A percentile compares a stretch with the other conserved stretches of the same genome.
phyloP scores from a whole-genome alignment of 2,888 invertebrate genomes.

The Peribatodes rhomboidaria region DNA sequence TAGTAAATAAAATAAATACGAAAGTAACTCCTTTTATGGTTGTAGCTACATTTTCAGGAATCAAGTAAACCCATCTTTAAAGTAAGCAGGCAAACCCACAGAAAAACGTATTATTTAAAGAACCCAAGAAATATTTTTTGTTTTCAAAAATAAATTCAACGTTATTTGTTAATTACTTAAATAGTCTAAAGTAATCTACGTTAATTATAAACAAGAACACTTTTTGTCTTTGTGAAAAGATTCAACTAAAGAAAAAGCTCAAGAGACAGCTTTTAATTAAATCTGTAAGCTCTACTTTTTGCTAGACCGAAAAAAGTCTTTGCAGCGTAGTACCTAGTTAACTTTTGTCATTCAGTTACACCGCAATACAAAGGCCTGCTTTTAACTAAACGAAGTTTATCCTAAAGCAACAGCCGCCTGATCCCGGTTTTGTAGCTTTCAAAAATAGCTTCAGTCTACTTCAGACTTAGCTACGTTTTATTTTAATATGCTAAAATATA shows the following conservation, averaged over 20 bases:
- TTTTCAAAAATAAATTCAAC: too few species aligned
- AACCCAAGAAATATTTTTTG: too few species aligned
- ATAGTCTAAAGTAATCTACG: neutral
- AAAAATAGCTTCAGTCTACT: slow-evolving; percentile 57
- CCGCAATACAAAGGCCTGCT: slow-evolving; percentile 60
- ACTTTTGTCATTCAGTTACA: slow-evolving; percentile 59
- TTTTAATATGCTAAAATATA: slow-evolving; percentile 52
- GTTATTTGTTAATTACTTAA: neutral
- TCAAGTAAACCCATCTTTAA: too few species aligned
- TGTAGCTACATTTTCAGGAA: too few species aligned
- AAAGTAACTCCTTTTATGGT: too few species aligned
- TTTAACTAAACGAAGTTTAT: slow-evolving; percentile 67
- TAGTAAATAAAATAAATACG: too few species aligned
- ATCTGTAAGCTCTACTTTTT: slow-evolving; percentile 33
- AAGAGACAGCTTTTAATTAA: slow-evolving; percentile 39
- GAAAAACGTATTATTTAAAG: too few species aligned
- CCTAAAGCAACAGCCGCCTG: slow-evolving; percentile 60
- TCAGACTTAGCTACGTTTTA: slow-evolving; percentile 45
- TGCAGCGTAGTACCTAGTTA: slow-evolving; percentile 51
- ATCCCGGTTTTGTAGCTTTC: slow-evolving; percentile 55
- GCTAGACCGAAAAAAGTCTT: slow-evolving; percentile 32
- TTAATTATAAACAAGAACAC: slow-evolving; percentile 5
- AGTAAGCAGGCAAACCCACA: too few species aligned
- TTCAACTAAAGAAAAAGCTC: slow-evolving; percentile 10
- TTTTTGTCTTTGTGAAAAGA: neutral